These are phyloP conservation scores for Panzeria rudis DNA, from an alignment of 2,888 invertebrate species.

Conservation along the genomic window DNA sequence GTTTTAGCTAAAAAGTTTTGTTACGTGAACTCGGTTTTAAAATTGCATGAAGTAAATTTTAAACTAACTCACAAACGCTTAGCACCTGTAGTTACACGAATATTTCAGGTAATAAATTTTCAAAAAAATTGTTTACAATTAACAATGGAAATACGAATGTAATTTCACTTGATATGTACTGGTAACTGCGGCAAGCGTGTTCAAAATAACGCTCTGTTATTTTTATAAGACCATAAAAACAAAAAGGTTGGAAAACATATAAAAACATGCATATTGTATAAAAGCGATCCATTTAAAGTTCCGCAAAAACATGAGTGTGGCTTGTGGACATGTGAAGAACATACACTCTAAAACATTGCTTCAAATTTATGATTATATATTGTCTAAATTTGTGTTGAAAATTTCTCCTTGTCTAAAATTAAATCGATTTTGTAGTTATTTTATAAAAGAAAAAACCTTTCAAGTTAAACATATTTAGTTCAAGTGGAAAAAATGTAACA, in stretches of 20 bases:
- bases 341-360: too few species aligned
- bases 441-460: too few species aligned
- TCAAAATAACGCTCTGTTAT: slow-evolving; percentile 30
- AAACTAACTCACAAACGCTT: slow-evolving; percentile 17
- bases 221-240: slow-evolving; percentile 52
- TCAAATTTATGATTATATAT: too few species aligned
- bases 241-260: slow-evolving; percentile 40
- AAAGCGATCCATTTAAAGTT: slow-evolving; percentile 24
- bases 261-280: slow-evolving; percentile 1
- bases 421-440: too few species aligned
- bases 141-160: slow-evolving; percentile 23
- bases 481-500: too few species aligned
- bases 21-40: slow-evolving; percentile 2
- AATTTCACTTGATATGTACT: neutral
- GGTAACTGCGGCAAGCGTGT: slow-evolving; percentile 8
- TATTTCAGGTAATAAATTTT: slow-evolving; percentile 51
- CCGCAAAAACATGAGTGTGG: neutral
- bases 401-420: too few species aligned
- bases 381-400: too few species aligned
- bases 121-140: slow-evolving; percentile 17
- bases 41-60: neutral
- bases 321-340: neutral
- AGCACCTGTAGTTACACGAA: slow-evolving; percentile 50
- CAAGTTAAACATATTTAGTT: too few species aligned
- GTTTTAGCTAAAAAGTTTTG: neutral